Evolutionary conservation across 2,113 vertebrate genomes (phyloP), one percentile per base, ranked within the genome.

Genomic region (Anthoscopus minutus): DNA sequence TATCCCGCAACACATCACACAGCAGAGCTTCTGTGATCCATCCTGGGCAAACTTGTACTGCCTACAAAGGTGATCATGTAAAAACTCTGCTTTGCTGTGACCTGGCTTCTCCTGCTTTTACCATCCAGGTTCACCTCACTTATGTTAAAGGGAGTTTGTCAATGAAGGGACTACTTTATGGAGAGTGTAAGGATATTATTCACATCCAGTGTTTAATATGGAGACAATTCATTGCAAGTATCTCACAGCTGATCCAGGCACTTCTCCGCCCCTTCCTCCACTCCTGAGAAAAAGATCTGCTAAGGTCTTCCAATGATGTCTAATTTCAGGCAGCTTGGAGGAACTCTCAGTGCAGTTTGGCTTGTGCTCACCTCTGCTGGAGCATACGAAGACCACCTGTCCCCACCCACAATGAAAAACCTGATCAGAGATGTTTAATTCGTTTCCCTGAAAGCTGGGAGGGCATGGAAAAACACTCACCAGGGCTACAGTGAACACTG

Each of bases 1-100:
- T 60, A 15, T 5, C 31, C 83, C 60, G 62, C 44, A 50, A 35
- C 12, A 58, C 1, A 0, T 23, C 70, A 25, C 0, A 0, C 4
- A 18, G 24, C 44, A 88, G 33, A 62, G 48, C 23, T 69, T 33
- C 42, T 38, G 35, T 70, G 38, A 58, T 22, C 51, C 66, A 51
- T 65, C 19, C 66, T 22, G 27, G 83, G 28, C 45, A 74, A 58
- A 73, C 30, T 58, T 40, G 48, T 2, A 4, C 35, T 82, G 42
- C 30, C 35, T 42, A 5, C 27, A 27, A 31, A 82, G 38, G 18
- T 6, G 25, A 37, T 37, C 4, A 2, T 8, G 30, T 54, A 16
- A 20, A 35, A 74, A 17, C 44, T 35, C 13, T 57, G 42, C n/a
- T 47, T 50, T 4, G 4, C 56, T 51, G 64, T 10, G 18, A 18